Conservation (phyloP, 92 coral and sea anemone species). For the Siderastrea siderea region DNA sequence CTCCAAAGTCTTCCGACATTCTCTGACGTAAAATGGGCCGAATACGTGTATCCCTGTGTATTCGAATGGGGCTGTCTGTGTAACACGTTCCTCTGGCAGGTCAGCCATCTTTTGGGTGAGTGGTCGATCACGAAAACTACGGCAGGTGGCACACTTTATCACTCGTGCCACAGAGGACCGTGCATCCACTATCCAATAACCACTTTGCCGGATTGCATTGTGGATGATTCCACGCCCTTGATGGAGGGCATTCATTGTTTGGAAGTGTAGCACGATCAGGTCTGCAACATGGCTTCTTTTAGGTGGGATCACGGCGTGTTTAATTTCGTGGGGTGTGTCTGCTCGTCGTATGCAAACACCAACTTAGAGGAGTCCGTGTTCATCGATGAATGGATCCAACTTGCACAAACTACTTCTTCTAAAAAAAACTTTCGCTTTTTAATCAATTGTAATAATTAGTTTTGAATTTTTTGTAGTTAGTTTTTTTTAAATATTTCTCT, state of each 20-base stretch:
- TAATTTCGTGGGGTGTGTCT: slow-evolving; percentile 17
- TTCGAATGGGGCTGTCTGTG: slow-evolving; percentile 40
- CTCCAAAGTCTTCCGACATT: slow-evolving; percentile 49
- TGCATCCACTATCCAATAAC: slow-evolving; percentile 43
- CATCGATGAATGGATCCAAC: slow-evolving; percentile 42
- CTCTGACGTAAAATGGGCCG: slow-evolving; percentile 59
- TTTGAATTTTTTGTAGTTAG: no score
- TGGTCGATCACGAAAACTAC: slow-evolving; percentile 33
- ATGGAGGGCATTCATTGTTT: slow-evolving; percentile 24
- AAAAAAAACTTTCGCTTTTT: slow-evolving; percentile 16
- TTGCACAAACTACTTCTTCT: slow-evolving; percentile 3
- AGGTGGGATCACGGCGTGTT: slow-evolving; percentile 36
- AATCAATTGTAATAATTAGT: no score
- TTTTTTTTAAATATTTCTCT: no score
- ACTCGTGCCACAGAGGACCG: slow-evolving; percentile 32
- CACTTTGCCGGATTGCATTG: slow-evolving; percentile 35
- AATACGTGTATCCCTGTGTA: slow-evolving; percentile 52
- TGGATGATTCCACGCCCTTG: slow-evolving; percentile 48
- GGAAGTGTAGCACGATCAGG: slow-evolving; percentile 27
- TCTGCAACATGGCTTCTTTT: slow-evolving; percentile 33
- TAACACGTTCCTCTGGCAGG: slow-evolving; percentile 46
- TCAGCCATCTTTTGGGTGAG: slow-evolving; percentile 55
- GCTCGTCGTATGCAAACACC: slow-evolving; percentile 40
- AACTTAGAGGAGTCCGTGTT: slow-evolving; percentile 27
- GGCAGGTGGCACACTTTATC: slow-evolving; percentile 37